Evolutionary conservation across 2,113 vertebrate genomes (phyloP), one percentile per base, ranked within the genome.

Genomic region (Bufo bufo): DNA sequence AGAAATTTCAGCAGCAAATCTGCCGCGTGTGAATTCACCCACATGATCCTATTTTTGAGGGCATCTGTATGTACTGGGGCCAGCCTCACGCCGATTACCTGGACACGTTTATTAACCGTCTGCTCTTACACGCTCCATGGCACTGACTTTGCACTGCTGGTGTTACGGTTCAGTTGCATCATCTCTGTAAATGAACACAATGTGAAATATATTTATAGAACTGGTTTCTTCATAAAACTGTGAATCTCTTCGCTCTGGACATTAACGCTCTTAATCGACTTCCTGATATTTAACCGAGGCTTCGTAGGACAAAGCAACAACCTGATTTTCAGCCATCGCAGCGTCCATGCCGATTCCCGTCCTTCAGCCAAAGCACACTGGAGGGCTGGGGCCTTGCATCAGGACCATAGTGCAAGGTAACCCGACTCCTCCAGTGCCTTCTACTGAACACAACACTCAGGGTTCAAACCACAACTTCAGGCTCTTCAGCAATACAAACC

Each of bases 141-240:
- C 33, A 33, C 13, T 3, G 71, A 45, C 43, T 47, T 74, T 3
- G 33, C 33, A 75, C 47, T 19, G 45, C 47, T 75, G 47, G 6
- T 49, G 45, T 50, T 49, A 4, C 10, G 47, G 8, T 52, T 50
- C 63, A n/a, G 47, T 75, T 7, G 72, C 50, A 6, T 83, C 19
- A n/a, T 56, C 77, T 71, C 66, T 58, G 50, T 85, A 74, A 74
- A 45, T 85, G 5, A 17, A 59, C n/a, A 12, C 83, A 85, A 43
- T 85, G 83, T 85, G 50, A 84, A 63, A 45, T 85, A 3, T 56
- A 59, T 80, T 58, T 78, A n/a, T 78, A 50, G 4, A 23, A 58
- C n/a, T 23, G 45, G 13, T 16, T 74, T 49, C 75, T 86, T 86
- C 77, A 58, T 85, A 63, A 23, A 77, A 50, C 84, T 86, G 69